Evolutionary conservation across 2,797 vertebrate species (phyloP).

Genomic region (Enteromius thamalakanensis): DNA sequence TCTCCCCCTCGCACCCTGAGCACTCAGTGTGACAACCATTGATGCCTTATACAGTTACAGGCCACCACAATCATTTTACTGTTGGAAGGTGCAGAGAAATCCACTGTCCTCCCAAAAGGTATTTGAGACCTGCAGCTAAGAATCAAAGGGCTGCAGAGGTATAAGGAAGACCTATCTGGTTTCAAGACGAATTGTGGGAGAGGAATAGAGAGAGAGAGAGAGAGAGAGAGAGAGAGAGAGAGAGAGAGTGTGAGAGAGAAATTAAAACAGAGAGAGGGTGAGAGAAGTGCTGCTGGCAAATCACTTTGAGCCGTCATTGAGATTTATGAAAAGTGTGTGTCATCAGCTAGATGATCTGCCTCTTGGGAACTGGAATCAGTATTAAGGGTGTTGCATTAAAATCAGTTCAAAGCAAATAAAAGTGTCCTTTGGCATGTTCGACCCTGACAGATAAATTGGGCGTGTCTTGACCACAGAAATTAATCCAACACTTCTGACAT

Average conservation of each 20-base stretch:
- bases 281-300: slow-evolving; percentile 57
- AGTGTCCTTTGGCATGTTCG: slow-evolving; percentile 57
- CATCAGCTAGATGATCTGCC: slow-evolving; percentile 51
- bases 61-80: slow-evolving; percentile 77
- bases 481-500: slow-evolving; percentile 46
- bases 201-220: slow-evolving; percentile 66
- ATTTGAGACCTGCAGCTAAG: slow-evolving; percentile 80
- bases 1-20: slow-evolving; percentile 50
- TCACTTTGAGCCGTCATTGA: slow-evolving; percentile 52
- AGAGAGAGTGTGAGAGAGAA: slow-evolving; percentile 66
- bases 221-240: slow-evolving; percentile 62
- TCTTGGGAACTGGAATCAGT: slow-evolving; percentile 46
- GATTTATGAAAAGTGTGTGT: slow-evolving; percentile 60
- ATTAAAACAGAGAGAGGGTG: slow-evolving; percentile 28
- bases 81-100: slow-evolving; percentile 75
- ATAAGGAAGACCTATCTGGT: slow-evolving; percentile 76
- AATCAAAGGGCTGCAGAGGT: slow-evolving; percentile 78
- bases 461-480: slow-evolving; percentile 55
- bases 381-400: slow-evolving; percentile 57
- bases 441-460: slow-evolving; percentile 56
- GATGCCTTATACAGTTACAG: slow-evolving; percentile 76
- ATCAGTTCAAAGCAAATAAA: slow-evolving; percentile 59
- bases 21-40: slow-evolving; percentile 63
- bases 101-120: slow-evolving; percentile 69
- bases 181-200: slow-evolving; percentile 66